Evolutionary conservation across 2,113 vertebrate species (phyloP).

Genomic region (Oncorhynchus tshawytscha): DNA sequence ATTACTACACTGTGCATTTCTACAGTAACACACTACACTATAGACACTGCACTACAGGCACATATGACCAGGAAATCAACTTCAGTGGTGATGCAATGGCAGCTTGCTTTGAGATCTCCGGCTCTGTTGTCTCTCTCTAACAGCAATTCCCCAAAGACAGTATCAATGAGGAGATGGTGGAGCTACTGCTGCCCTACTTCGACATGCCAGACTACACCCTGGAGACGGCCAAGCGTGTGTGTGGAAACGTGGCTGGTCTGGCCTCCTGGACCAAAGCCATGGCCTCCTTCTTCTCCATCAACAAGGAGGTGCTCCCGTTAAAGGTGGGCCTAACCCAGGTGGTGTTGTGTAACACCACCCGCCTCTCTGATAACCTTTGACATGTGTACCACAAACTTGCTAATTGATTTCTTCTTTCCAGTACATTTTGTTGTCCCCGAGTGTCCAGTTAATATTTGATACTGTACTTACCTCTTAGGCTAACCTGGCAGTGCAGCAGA

Average conservation of each 20-base stretch:
- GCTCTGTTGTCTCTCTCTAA: constrained; percentile 1
- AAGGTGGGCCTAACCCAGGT: constrained; percentile 77
- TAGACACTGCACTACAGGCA: background rate
- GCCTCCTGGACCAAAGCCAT: constrained; percentile 97
- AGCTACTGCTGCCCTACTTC: constrained; percentile 91
- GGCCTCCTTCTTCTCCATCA: constrained; percentile 91
- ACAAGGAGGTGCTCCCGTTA: constrained; percentile 94
- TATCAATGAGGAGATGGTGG: constrained; percentile 93
- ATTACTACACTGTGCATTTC: background rate
- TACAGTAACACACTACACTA: background rate
- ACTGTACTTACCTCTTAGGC: constrained; percentile 63
- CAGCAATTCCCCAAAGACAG: constrained; percentile 96
- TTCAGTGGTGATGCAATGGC: background rate
- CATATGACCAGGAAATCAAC: background rate
- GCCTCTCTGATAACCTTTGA: too few species aligned
- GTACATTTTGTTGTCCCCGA: constrained; percentile 12
- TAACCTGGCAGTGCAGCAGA: constrained; percentile 84
- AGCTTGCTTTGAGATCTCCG: background rate
- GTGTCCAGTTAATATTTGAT: background rate
- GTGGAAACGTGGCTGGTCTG: constrained; percentile 92
- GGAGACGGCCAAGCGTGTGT: constrained; percentile 89
- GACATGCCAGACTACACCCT: constrained; percentile 94
- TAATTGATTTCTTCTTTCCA: constrained; percentile 61
- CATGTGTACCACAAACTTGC: constrained; percentile 3
- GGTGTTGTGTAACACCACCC: too few species aligned